Base-by-base conservation (phyloP, 2,888 invertebrate genomes). In the Euplagia quadripunctaria region DNA sequence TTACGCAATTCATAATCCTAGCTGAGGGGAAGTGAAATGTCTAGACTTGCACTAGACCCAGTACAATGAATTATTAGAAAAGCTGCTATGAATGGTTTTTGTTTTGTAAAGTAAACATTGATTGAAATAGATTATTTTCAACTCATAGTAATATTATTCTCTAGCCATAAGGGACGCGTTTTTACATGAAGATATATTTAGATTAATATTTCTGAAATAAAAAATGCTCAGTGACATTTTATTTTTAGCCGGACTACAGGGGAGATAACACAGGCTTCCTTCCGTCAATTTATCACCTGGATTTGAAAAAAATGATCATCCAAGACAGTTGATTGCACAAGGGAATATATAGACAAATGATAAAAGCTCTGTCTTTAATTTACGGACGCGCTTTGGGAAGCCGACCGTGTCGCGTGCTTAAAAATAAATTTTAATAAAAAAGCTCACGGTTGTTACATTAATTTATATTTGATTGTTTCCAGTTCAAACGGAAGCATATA, bases 231-330 rank as follows among this genome's bases (percentile, higher is more conserved):
- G 71, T 74, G 76, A 73, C 78, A 72, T 79, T 70, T 82, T 93
- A 92, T 93, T 92, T 91, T 91, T 89, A 88, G 87, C 82, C 79
- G 80, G 66, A 70, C 75, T 79, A 82, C 82, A 84, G 86, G 91
- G 92, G 91, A 87, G 87, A 79, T 78, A 83, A 83, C 73, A 69
- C 81, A 79, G 84, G 87, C 88, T 87, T 89, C 89, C 89, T 87
- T 89, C 89, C 89, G 89, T 87, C 87, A 86, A 91, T 91, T 91
- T 89, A 92, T 93, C 93, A 94, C 92, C 91, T 93, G 93, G 91
- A 89, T 90, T 89, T 87, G 78, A 90, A 91, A 94, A 55, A 91
- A 92, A 91, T 82, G 61, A 87, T 85, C 87, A 85, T 88, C 82
- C 77, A 78, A 86, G 86, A 85, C 85, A 80, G 83, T 86, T 85